Evolutionary conservation across 2,797 vertebrate species (phyloP).

Genomic region (Leontopithecus rosalia): DNA sequence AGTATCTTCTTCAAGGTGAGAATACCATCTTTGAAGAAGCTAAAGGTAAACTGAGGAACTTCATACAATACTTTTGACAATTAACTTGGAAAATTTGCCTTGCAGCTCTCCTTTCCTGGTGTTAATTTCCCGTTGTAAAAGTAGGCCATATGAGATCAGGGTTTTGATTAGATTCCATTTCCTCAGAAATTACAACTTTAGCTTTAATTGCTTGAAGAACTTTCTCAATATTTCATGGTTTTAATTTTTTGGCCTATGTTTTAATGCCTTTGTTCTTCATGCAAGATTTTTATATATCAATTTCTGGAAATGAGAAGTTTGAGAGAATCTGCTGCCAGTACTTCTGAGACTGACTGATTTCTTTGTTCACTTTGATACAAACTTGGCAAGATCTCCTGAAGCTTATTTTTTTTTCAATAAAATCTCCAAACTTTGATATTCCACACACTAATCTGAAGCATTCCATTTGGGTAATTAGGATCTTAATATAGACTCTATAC

Average conservation of each 20-base stretch:
- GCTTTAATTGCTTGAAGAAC: background rate
- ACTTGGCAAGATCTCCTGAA: background rate
- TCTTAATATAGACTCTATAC: background rate
- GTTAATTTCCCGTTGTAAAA: background rate
- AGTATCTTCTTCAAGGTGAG: background rate
- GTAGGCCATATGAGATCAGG: background rate
- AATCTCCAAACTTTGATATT: background rate
- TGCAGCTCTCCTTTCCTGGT: background rate
- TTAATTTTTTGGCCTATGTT: background rate
- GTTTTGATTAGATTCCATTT: background rate
- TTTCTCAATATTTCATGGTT: background rate
- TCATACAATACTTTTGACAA: background rate
- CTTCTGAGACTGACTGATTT: background rate
- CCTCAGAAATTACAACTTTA: background rate
- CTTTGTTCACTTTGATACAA: background rate
- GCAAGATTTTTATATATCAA: background rate
- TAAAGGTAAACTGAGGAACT: background rate
- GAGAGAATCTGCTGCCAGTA: background rate
- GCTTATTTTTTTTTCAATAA: background rate
- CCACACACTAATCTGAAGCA: background rate
- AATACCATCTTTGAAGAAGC: background rate
- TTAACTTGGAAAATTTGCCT: background rate
- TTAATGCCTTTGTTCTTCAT: background rate
- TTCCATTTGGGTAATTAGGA: background rate
- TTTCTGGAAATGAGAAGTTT: background rate